Percentiles rank a stretch among this genome's conserved stretches.
phyloP scores from a whole-genome alignment of 2,888 invertebrate genomes.

The Tinea trinotella region DNA sequence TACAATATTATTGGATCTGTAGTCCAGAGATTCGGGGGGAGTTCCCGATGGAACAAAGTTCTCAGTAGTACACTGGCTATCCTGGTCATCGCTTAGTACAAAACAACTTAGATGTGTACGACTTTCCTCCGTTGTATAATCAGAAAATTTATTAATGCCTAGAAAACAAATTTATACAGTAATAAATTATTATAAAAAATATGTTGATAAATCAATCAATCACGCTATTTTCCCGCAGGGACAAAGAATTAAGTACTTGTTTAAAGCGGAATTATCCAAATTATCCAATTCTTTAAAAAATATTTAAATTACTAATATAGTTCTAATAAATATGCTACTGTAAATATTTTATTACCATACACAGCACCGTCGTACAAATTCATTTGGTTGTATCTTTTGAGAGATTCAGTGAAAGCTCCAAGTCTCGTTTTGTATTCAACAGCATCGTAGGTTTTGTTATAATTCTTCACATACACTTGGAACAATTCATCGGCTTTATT shows the following conservation, averaged over 20 bases:
- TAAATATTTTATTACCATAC: no score
- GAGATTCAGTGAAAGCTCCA: background rate
- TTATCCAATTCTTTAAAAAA: no score
- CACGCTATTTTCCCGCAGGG: no score
- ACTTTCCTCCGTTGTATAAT: background rate
- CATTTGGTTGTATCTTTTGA: background rate
- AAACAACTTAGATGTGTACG: background rate
- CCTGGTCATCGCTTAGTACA: background rate
- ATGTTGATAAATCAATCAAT: no score
- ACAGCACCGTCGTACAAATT: background rate
- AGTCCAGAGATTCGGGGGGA: slow-evolving; percentile 62
- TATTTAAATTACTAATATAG: no score
- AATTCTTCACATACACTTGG: background rate
- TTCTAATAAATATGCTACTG: no score
- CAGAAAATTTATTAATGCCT: background rate
- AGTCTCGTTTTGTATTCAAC: background rate
- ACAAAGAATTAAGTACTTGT: no score
- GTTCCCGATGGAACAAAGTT: background rate
- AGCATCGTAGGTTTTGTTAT: background rate
- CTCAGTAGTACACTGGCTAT: background rate
- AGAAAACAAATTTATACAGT: background rate
- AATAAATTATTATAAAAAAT: no score
- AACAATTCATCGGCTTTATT: background rate
- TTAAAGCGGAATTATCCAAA: no score
- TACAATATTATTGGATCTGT: slow-evolving; percentile 82